A percentile compares a stretch with the other conserved stretches of the same genome.
Conservation (phyloP, 2,797 vertebrate species). For the Psittacula echo region DNA sequence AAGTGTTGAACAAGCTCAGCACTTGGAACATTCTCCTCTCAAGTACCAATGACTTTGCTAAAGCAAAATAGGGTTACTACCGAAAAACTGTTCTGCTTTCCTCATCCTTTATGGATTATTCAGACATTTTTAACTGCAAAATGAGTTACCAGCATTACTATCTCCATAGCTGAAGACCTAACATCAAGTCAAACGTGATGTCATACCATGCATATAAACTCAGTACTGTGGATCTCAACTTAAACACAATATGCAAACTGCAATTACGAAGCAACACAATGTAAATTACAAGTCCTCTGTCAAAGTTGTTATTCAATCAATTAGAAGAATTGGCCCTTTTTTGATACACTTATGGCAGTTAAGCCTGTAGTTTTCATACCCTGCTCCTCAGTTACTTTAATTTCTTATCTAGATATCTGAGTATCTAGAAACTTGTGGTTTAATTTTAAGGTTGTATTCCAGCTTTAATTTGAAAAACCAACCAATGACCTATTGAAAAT, state of each 20-base stretch:
- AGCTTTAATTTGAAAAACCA: background rate
- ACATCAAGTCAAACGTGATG: background rate
- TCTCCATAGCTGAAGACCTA: background rate
- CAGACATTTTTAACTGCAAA: slow-evolving; percentile 1
- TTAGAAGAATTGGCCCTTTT: background rate
- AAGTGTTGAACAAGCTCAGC: background rate
- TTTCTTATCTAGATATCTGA: background rate
- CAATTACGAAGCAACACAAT: background rate
- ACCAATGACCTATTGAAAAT: background rate
- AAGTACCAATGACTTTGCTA: background rate
- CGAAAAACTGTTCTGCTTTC: background rate
- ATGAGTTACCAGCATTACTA: background rate
- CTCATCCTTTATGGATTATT: background rate
- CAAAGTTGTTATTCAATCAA: slow-evolving; percentile 14
- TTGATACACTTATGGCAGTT: background rate
- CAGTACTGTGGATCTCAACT: background rate
- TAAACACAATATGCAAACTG: background rate
- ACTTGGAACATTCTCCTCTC: background rate
- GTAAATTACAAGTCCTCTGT: background rate
- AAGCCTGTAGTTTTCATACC: background rate
- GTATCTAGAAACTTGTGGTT: background rate
- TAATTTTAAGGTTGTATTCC: background rate
- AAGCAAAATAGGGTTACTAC: background rate
- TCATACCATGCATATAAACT: background rate
- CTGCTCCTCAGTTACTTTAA: background rate